Conservation (phyloP, 2,113 vertebrate genomes). For the Capreolus pygargus region DNA sequence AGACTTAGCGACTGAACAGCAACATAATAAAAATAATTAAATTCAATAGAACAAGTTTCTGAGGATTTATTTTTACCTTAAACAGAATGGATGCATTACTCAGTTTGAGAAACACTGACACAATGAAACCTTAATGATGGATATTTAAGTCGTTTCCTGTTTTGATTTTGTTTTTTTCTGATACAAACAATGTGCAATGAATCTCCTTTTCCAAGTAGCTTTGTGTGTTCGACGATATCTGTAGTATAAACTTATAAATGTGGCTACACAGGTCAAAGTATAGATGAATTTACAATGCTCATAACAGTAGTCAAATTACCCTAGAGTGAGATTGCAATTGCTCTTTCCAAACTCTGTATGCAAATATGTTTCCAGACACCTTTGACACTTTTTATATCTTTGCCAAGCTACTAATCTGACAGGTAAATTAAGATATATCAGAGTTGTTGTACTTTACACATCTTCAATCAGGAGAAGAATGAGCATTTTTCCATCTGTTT, state of each 20-base stretch:
- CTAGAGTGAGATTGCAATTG: not conserved
- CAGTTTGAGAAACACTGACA: constrained; percentile 12
- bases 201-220: not conserved
- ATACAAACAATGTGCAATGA: constrained; percentile 28
- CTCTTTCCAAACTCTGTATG: not conserved
- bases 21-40: constrained; percentile 32
- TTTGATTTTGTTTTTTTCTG: not conserved
- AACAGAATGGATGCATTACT: not conserved
- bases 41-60: not conserved
- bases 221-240: not conserved
- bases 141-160: not conserved
- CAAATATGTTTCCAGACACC: not conserved
- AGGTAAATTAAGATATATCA: constrained; percentile 17
- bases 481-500: not conserved
- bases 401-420: not conserved
- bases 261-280: not conserved
- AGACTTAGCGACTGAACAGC: not conserved
- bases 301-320: not conserved
- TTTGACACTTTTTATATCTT: not conserved
- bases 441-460: not conserved
- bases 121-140: not conserved
- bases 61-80: constrained; percentile 7
- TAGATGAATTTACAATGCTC: not conserved
- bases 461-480: not conserved
- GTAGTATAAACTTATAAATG: not conserved